Evolutionary conservation across 2,888 invertebrate genomes (phyloP), one percentile per base, ranked within the genome.

Genomic region (Eilema griseolum): DNA sequence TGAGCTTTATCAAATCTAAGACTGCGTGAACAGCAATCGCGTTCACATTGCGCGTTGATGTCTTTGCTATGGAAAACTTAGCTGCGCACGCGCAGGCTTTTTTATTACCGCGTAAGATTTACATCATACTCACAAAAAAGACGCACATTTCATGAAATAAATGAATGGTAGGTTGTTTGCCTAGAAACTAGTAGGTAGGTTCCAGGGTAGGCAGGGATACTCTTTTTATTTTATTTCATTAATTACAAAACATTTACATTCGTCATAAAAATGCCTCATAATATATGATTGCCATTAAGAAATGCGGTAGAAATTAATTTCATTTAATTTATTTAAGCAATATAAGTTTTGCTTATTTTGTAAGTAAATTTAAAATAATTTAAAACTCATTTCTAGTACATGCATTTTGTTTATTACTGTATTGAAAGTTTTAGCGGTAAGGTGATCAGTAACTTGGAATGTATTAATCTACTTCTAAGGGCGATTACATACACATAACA

Each of bases 21-120:
- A 74, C 23, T 16, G 3, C 23, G 11, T 46, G 12, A 57, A 24
- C 52, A n/a, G 28, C 2, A 33, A 11, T 20, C 16, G 23, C 20
- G 24, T 24, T 59, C 72, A 83, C 85, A 85, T 83, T 75, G 76
- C 86, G 86, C 92, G 92, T 92, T 92, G 88, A 92, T 85, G 85
- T 92, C 92, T 91, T 89, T 90, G 81, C 69, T 85, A 84, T 74
- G 66, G 56, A 73, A 70, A 63, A 52, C 33, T 52, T 66, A 60
- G 46, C 59, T 71, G 77, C 84, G 83, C 83, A 82, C 77, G 86
- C 83, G 85, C 81, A 72, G 31, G 52, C 37, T n/a, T 57, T 24
- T 12, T 24, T 56, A 10, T 3, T 23, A 7, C 12, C 23, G 23
- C 23, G 16, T 31, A 31, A 31, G 7, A 16, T 56, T n/a, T 56